These are phyloP conservation scores for Acanthaster planci DNA, from an alignment of 35 echinoderm and acorn worm genomes.

Conservation along the genomic window DNA sequence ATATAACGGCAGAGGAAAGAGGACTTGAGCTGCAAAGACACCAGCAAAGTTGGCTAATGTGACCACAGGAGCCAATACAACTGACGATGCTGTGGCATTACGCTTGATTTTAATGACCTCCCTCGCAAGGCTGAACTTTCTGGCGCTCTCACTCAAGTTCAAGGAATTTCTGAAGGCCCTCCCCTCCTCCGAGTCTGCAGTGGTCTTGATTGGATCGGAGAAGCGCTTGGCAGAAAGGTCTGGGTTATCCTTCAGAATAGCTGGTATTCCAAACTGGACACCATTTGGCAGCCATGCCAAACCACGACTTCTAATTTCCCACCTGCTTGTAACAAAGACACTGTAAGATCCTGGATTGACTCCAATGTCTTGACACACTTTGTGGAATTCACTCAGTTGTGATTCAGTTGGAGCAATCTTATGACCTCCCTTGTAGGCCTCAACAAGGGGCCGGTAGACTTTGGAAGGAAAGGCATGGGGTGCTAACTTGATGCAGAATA, in stretches of 20 bases:
- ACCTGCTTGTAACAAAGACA: constrained; percentile 56
- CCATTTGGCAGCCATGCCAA: constrained; percentile 78
- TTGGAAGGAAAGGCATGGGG: constrained; percentile 68
- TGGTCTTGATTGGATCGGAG: constrained; percentile 44
- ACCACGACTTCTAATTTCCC: constrained; percentile 58
- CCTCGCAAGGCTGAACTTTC: constrained; percentile 79
- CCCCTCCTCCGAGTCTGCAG: constrained; percentile 71
- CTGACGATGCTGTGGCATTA: constrained; percentile 40
- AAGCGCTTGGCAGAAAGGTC: constrained; percentile 39
- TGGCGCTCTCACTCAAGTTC: constrained; percentile 56
- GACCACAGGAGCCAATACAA: constrained; percentile 62
- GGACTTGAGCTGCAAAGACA: constrained; percentile 51
- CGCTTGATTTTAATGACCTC: constrained; percentile 54
- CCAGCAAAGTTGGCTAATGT: constrained; percentile 52
- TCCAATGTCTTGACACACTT: constrained; percentile 61
- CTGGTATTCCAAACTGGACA: constrained; percentile 81
- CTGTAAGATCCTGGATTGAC: constrained; percentile 47
- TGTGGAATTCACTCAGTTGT: constrained; percentile 57
- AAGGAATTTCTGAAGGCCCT: constrained; percentile 52
- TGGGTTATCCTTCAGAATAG: constrained; percentile 54
- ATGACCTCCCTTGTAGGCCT: constrained; percentile 59
- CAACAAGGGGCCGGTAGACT: constrained; percentile 52
- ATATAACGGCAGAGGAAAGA: constrained; percentile 37
- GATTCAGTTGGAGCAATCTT: background rate
- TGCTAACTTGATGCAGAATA: constrained; percentile 55